Base-by-base conservation (phyloP, 2,113 vertebrate genomes). In the Hippocampus barbouri region DNA sequence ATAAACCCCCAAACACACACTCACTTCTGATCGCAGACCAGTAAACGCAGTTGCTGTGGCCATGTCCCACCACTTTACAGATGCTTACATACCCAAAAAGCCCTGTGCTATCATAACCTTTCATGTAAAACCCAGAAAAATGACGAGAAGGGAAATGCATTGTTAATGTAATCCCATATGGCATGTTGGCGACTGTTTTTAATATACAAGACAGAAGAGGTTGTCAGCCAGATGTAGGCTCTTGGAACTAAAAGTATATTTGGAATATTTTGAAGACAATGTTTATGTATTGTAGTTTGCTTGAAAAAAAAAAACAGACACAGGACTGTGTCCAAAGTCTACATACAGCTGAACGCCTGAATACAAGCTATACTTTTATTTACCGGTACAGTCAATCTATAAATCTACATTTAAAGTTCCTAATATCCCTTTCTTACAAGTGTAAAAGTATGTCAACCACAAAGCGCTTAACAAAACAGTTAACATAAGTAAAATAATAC, bases 1-100 rank as follows among this genome's bases (percentile, higher is more conserved):
- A 89, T 89, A 90, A 91, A 90, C 83, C 76, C 80, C 72, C 84
- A 67, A 83, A 90, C 83, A 85, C 82, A 79, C 80, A 77, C 73
- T 73, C 82, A 68, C 78, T 77, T 89, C 81, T 89, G 84, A 91
- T 89, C 84, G 87, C 79, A 86, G 79, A 85, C 86, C 85, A 87
- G 88, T 91, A 90, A 92, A 90, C 75, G 43, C 78, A 71, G 79
- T 80, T 70, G 80, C 85, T 86, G 86, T 66, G 82, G 83, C 77
- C 63, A 54, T 45, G 75, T 81, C 79, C 72, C 68, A 75, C 70
- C 79, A 72, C 83, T 86, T 89, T 84, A 89, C 81, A 83, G 75
- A 74, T 81, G 70, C 66, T 72, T 76, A 82, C 64, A 77, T 82
- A 74, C 77, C 68, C 80, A 51, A 77, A 74, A 69, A 77, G 73